These are phyloP conservation scores for Prunella himalayana DNA, from an alignment of 2,113 vertebrate species.

Conservation along the genomic window DNA sequence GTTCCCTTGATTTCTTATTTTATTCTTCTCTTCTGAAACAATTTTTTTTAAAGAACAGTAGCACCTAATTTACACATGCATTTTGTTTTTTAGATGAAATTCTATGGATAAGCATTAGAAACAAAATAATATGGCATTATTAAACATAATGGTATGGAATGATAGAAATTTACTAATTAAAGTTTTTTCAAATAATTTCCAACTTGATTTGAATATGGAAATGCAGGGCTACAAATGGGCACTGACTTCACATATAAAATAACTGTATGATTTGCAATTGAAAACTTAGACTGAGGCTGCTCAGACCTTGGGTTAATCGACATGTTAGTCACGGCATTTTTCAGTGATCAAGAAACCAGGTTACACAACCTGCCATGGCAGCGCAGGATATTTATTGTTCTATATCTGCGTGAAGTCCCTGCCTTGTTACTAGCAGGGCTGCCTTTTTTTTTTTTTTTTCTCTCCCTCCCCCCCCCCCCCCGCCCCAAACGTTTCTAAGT, in stretches of 20 bases:
- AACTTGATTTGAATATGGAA: background rate
- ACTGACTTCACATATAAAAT: background rate
- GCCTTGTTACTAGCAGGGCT: slow-evolving; percentile 34
- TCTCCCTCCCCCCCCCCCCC: background rate
- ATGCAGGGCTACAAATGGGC: background rate
- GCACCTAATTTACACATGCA: fast-evolving
- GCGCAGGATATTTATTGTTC: slow-evolving; percentile 36
- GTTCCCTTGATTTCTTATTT: background rate
- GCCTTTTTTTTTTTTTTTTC: background rate
- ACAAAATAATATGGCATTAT: background rate
- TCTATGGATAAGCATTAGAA: background rate
- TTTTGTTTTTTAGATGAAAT: background rate
- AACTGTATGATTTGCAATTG: background rate
- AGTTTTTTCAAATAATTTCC: background rate
- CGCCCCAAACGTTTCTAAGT: slow-evolving; percentile 74
- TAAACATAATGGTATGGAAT: background rate
- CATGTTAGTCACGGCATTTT: background rate
- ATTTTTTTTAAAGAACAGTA: background rate
- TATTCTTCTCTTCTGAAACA: background rate
- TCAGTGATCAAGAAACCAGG: slow-evolving; percentile 22
- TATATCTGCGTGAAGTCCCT: slow-evolving; percentile 32
- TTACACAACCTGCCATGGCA: slow-evolving; percentile 55
- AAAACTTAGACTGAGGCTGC: background rate
- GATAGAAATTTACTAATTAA: background rate
- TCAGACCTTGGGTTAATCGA: background rate